Evolutionary conservation across 2,113 vertebrate species (phyloP).

Genomic region (Phaethornis superciliosus): DNA sequence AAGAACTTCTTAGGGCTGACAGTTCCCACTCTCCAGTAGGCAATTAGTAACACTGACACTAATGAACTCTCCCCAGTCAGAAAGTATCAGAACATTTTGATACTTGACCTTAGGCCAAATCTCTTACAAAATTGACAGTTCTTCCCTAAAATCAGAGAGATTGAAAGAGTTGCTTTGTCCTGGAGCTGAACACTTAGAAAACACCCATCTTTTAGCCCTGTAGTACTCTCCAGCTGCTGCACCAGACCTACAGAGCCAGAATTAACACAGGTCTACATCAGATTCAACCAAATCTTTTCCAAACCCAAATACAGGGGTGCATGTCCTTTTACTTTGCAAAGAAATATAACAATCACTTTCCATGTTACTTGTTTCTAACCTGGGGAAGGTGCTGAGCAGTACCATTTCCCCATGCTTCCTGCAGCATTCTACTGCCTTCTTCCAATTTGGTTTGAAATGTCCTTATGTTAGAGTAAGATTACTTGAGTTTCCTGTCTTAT

Average conservation of each 20-base stretch:
- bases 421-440: neutral
- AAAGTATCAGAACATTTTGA: neutral
- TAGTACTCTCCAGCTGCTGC: neutral
- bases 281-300: neutral
- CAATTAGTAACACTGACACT: neutral
- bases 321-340: neutral
- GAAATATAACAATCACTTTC: neutral
- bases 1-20: neutral
- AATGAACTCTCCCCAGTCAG: neutral
- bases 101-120: neutral
- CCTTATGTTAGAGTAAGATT: neutral
- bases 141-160: neutral
- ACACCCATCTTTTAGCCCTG: neutral
- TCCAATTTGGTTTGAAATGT: neutral
- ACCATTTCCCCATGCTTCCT: neutral
- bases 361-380: neutral
- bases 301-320: fast-evolving
- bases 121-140: neutral
- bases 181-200: neutral
- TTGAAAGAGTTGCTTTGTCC: neutral
- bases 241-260: neutral
- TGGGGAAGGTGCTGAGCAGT: neutral
- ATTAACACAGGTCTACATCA: neutral
- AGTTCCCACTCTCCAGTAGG: neutral
- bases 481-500: neutral